Conservation (phyloP, 2,797 vertebrate species). For the Enteromius unitaeniatus region DNA sequence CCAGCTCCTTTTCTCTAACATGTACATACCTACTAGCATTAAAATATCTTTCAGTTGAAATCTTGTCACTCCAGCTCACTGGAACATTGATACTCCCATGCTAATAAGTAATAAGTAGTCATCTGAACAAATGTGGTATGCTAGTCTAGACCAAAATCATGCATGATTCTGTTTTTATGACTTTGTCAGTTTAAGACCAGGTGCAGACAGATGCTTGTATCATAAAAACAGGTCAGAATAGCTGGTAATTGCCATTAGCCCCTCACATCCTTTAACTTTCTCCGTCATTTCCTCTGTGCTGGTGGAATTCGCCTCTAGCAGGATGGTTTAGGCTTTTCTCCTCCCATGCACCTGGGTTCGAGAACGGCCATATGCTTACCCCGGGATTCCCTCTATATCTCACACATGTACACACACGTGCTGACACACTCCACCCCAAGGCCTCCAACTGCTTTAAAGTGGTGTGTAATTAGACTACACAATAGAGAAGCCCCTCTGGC, state of each 20-base stretch:
- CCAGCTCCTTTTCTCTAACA: slow-evolving; percentile 31
- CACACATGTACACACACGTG: slow-evolving; percentile 31
- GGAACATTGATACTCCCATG: background rate
- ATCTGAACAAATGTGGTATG: background rate
- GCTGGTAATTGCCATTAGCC: slow-evolving; percentile 27
- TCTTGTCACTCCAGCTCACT: background rate
- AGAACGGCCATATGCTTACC: slow-evolving; percentile 53
- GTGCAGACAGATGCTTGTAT: background rate
- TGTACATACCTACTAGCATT: slow-evolving; percentile 23
- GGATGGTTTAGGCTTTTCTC: slow-evolving; percentile 33
- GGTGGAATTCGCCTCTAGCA: slow-evolving; percentile 48
- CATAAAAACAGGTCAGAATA: slow-evolving; percentile 25
- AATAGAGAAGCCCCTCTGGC: slow-evolving; percentile 51
- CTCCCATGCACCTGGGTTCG: slow-evolving; percentile 54
- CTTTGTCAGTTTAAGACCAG: background rate
- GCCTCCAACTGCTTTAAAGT: slow-evolving; percentile 57
- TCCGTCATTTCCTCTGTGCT: slow-evolving; percentile 42
- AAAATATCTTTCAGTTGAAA: slow-evolving; percentile 21
- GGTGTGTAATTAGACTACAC: slow-evolving; percentile 57
- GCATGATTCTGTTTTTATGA: background rate
- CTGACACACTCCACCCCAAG: slow-evolving; percentile 52
- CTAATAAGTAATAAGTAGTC: background rate
- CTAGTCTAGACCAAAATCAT: background rate
- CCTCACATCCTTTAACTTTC: slow-evolving; percentile 37
- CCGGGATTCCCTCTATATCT: slow-evolving; percentile 31